Evolutionary conservation across 1,140 invertebrate genomes (phyloP).

Genomic region (Parasteatoda tepidariorum): DNA sequence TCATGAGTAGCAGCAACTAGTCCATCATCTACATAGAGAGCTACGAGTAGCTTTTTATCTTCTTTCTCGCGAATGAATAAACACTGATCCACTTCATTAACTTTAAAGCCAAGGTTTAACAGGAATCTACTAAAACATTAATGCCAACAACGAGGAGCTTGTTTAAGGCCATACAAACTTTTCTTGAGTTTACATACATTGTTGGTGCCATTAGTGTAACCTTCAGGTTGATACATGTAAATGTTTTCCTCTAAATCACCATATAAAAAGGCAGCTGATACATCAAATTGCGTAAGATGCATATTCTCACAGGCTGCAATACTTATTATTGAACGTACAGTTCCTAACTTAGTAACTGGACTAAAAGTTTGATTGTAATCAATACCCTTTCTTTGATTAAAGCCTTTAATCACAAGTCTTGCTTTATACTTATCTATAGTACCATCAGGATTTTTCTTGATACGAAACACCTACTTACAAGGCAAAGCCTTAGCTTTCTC

Average conservation of each 20-base stretch:
- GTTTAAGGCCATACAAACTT: slow-evolving; percentile 69
- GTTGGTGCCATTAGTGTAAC: slow-evolving; percentile 62
- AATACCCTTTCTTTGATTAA: slow-evolving; percentile 18
- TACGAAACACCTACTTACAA: slow-evolving; percentile 55
- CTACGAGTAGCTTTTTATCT: neutral
- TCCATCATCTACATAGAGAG: slow-evolving; percentile 58
- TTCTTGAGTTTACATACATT: slow-evolving; percentile 65
- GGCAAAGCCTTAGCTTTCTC: slow-evolving; percentile 60
- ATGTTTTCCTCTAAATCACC: slow-evolving; percentile 68
- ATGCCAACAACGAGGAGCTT: slow-evolving; percentile 69
- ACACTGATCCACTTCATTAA: slow-evolving; percentile 30
- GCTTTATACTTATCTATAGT: slow-evolving; percentile 46
- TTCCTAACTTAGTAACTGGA: slow-evolving; percentile 43
- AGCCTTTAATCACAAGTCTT: slow-evolving; percentile 55
- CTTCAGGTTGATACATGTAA: slow-evolving; percentile 68
- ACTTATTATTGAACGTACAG: slow-evolving; percentile 18
- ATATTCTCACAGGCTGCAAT: slow-evolving; percentile 27
- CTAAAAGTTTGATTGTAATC: slow-evolving; percentile 58
- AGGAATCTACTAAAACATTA: slow-evolving; percentile 53
- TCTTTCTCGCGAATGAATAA: slow-evolving; percentile 2
- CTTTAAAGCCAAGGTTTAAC: neutral
- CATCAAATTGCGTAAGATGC: slow-evolving; percentile 62
- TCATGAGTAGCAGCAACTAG: neutral
- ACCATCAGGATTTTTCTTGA: slow-evolving; percentile 50
- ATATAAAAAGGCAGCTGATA: slow-evolving; percentile 68